Conservation (phyloP, 2,888 invertebrate species). For the Leptopterna dolabrata region DNA sequence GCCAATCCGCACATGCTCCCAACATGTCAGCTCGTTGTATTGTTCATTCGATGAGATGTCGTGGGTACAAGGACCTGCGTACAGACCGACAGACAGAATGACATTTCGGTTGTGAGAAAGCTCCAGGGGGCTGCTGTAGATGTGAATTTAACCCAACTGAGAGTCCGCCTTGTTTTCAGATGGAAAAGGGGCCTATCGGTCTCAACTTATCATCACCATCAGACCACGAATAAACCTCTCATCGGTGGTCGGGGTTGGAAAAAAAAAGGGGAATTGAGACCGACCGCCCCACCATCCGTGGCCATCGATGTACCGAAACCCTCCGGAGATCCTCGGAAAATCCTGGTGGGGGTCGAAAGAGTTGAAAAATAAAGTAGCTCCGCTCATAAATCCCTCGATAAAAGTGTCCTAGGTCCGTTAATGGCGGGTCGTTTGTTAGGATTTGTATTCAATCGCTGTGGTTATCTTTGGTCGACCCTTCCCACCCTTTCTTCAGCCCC, state of each 20-base stretch:
- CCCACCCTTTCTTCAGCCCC: neutral
- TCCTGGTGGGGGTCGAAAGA: neutral
- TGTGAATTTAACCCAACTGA: too few relatives aligned
- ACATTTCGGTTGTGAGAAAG: too few relatives aligned
- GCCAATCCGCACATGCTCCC: too few relatives aligned
- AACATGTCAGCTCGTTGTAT: too few relatives aligned
- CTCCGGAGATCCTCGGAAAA: neutral
- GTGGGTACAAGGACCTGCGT: too few relatives aligned
- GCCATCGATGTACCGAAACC: neutral
- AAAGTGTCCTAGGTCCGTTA: constrained; percentile 47
- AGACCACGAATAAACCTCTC: constrained; percentile 17
- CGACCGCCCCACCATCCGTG: neutral
- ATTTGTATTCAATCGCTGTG: constrained; percentile 50
- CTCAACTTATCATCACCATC: constrained; percentile 1
- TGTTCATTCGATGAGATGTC: too few relatives aligned
- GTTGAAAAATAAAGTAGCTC: constrained; percentile 43
- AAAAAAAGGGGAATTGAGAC: neutral
- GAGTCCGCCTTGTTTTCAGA: too few relatives aligned
- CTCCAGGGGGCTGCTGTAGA: too few relatives aligned
- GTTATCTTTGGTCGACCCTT: constrained; percentile 22
- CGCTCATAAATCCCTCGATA: constrained; percentile 48
- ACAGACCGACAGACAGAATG: too few relatives aligned
- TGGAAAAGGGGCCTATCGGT: neutral
- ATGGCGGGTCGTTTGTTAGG: constrained; percentile 50
- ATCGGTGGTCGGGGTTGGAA: neutral